These are phyloP conservation scores for Tetrax tetrax DNA, from an alignment of 2,113 vertebrate genomes.

Conservation along the genomic window DNA sequence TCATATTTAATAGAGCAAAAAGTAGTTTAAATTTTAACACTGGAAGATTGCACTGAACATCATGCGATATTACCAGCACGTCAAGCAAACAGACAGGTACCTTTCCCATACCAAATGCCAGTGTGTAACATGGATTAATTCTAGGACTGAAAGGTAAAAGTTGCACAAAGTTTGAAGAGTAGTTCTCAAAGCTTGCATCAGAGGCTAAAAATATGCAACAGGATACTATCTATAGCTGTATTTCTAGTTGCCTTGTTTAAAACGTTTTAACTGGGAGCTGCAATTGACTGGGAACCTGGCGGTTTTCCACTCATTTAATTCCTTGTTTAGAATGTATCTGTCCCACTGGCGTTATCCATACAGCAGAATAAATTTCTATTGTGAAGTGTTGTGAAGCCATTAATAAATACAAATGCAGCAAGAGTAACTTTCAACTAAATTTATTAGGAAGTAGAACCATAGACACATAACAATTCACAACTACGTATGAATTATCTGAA, in stretches of 20 bases:
- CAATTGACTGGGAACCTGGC: neutral
- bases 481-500: neutral
- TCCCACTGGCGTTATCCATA: neutral
- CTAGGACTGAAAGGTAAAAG: conserved; percentile 20
- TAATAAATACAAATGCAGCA: neutral
- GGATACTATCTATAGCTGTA: conserved; percentile 63
- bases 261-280: conserved; percentile 65
- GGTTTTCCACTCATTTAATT: neutral
- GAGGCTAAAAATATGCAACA: conserved; percentile 73
- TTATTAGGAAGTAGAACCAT: neutral
- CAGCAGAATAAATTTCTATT: neutral
- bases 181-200: conserved; percentile 66
- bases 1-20: neutral
- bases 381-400: neutral
- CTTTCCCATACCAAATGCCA: neutral
- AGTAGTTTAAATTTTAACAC: neutral
- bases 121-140: neutral
- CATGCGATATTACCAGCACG: neutral
- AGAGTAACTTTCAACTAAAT: neutral
- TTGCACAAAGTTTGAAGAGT: neutral
- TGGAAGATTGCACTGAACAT: neutral
- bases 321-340: neutral
- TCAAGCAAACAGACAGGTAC: neutral
- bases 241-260: conserved; percentile 61
- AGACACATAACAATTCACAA: neutral